Base-by-base conservation (phyloP, 1,140 invertebrate species). In the Caenorhabditis tropicalis region DNA sequence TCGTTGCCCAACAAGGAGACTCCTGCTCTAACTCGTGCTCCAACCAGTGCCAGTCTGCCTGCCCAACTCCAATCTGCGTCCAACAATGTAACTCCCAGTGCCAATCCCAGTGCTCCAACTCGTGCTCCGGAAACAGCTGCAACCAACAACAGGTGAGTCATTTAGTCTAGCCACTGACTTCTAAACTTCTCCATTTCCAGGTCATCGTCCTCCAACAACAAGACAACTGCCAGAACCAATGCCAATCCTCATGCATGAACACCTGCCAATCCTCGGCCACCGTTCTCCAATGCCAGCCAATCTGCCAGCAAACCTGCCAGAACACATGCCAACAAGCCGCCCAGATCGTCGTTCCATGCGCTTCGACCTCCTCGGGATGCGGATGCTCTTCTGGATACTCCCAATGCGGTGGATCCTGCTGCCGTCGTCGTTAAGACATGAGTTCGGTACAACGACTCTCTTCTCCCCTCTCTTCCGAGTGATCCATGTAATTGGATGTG, bases 181-280 rank as follows among this genome's bases (percentile, higher is more conserved):
- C 16, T n/a, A 15, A 51, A 39, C 24, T 24, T 70, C 31, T 5
- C 31, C 31, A 27, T 7, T 65, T 74, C 9, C 70, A 56, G 70
- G 53, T 84, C 70, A 81, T 84, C 74, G 83, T 84, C 79, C 58
- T 80, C 70, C 83, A 84, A 51, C 83, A 84, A 53, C 83, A 84
- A 65, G 58, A 84, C 83, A 84, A 53, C 39, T 84, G 83, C 83
- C 83, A 84, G 49, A 39, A 79, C n/a, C 39, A 39, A 21, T 84
- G 83, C 74, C 83, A 84, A 65, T 74, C 48, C 31, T 74, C 31
- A 0, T 84, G 83, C 83, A 84, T 84, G 83, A 84, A 80, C 74
- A 84, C 83, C 58, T 84, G 83, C 83, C 58, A 70, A 49, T 33
- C 51, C n/a, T 53, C 39, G 51, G 65, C 83, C n/a, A 53, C 70